Evolutionary conservation across 64 coral and sea anemone species (phyloP).

Genomic region (Dendronephthya gigantea): DNA sequence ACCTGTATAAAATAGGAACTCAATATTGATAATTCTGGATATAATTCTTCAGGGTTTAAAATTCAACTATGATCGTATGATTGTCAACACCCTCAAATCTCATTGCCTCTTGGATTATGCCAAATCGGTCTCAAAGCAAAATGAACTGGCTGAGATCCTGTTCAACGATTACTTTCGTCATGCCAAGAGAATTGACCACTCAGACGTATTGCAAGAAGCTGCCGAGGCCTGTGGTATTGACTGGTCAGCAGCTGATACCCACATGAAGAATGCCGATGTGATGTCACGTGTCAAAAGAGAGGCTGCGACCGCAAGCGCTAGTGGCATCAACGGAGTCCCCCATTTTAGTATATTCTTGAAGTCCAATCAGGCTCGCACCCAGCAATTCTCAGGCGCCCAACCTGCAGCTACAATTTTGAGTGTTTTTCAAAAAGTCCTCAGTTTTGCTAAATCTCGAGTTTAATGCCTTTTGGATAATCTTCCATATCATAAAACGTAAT

Average conservation of each 20-base stretch:
- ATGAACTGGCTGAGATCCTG: conserved; percentile 55
- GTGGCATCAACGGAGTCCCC: conserved; percentile 66
- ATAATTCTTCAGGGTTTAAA: not conserved
- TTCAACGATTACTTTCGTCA: conserved; percentile 72
- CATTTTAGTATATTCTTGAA: conserved; percentile 48
- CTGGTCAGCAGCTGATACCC: conserved; percentile 22
- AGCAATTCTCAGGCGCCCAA: conserved; percentile 75
- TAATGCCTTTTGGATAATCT: no score
- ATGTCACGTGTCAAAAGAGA: conserved; percentile 51
- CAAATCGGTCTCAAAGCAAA: conserved; percentile 45
- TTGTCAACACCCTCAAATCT: conserved; percentile 83
- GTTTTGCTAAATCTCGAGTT: conserved; percentile 42
- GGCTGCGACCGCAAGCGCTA: conserved; percentile 25
- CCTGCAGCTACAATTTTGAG: conserved; percentile 54
- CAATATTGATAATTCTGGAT: not conserved
- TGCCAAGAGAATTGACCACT: conserved; percentile 45
- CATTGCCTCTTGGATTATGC: conserved; percentile 94
- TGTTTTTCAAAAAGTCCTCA: conserved; percentile 54
- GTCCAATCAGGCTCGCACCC: not conserved
- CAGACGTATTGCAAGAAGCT: conserved; percentile 41
- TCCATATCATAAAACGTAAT: no score
- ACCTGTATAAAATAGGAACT: no score
- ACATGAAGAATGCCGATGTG: conserved; percentile 37
- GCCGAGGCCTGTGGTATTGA: conserved; percentile 62
- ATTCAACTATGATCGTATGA: conserved; percentile 46